These are phyloP conservation scores for Micrasema longulum DNA, from an alignment of 1,140 invertebrate genomes.

Conservation along the genomic window DNA sequence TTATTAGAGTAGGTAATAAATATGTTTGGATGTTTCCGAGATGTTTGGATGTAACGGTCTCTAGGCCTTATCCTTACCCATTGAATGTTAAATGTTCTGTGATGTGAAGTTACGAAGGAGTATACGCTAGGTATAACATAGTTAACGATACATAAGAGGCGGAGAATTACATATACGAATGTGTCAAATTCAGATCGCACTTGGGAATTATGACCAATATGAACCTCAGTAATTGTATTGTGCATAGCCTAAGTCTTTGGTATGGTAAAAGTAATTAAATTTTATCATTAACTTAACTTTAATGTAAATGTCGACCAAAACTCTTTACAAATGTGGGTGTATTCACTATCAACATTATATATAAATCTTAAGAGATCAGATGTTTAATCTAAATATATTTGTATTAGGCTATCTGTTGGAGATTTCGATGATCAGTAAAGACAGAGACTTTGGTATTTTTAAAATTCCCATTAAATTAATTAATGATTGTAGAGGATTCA, in stretches of 20 bases:
- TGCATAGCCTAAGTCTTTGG: slow-evolving; percentile 49
- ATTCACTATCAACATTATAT: slow-evolving; percentile 54
- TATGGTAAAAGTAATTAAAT: slow-evolving; percentile 44
- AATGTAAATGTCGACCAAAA: slow-evolving; percentile 54
- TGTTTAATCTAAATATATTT: slow-evolving; percentile 45
- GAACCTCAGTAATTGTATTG: slow-evolving; percentile 53
- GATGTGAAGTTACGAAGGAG: slow-evolving; percentile 52
- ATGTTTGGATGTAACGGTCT: no score
- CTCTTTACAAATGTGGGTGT: slow-evolving; percentile 52
- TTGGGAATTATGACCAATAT: slow-evolving; percentile 45
- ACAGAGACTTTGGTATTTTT: slow-evolving; percentile 53
- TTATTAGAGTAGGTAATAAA: no score
- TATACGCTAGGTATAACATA: slow-evolving; percentile 55
- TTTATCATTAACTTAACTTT: slow-evolving; percentile 52
- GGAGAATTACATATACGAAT: slow-evolving; percentile 22
- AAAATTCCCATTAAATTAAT: no score
- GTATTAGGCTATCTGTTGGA: slow-evolving; percentile 43
- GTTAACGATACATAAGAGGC: slow-evolving; percentile 44
- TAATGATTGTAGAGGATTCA: slow-evolving; percentile 48
- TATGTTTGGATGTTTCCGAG: slow-evolving; percentile 42
- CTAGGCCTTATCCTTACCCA: slow-evolving; percentile 28
- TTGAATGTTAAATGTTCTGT: slow-evolving; percentile 55
- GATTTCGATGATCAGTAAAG: slow-evolving; percentile 43
- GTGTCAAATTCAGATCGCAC: no score
- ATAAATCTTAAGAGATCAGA: slow-evolving; percentile 48